phyloP scores from a whole-genome alignment of 2,888 invertebrate species.

The Drosophila monieri region DNA sequence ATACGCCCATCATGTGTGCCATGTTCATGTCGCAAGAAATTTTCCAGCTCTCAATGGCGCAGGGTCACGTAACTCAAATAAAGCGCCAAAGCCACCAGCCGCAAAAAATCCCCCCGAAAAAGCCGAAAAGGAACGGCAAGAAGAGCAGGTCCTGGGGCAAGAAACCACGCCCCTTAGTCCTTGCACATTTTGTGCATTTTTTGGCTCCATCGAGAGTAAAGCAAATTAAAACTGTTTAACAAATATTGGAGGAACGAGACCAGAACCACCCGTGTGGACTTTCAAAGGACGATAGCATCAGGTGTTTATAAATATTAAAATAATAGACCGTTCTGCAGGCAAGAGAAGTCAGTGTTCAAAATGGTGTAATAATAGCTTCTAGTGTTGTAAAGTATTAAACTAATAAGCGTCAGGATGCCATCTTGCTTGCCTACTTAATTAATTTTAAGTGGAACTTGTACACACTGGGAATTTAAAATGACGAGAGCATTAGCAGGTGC shows the following conservation, averaged over 20 bases:
- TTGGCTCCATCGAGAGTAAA: slow-evolving; percentile 7
- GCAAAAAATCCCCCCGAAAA: slow-evolving; percentile 26
- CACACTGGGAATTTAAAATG: too few relatives aligned
- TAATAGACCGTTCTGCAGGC: too few relatives aligned
- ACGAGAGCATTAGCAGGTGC: too few relatives aligned
- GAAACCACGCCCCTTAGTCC: slow-evolving; percentile 8
- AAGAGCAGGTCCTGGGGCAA: slow-evolving; percentile 2
- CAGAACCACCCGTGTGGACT: not conserved
- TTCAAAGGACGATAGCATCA: not conserved
- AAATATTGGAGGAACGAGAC: slow-evolving; percentile 38
- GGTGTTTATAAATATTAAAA: not conserved
- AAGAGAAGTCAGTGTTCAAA: too few relatives aligned
- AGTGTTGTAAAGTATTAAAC: too few relatives aligned
- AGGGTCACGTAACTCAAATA: slow-evolving; percentile 78
- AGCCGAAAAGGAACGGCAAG: slow-evolving; percentile 11
- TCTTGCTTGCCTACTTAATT: too few relatives aligned
- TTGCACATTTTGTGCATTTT: slow-evolving; percentile 26
- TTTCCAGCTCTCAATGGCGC: slow-evolving; percentile 68
- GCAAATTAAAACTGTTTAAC: slow-evolving; percentile 50
- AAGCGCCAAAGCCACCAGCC: slow-evolving; percentile 65
- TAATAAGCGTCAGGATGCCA: too few relatives aligned
- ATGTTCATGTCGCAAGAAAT: slow-evolving; percentile 77
- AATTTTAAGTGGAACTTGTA: too few relatives aligned
- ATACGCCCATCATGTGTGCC: slow-evolving; percentile 42
- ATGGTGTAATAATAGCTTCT: too few relatives aligned